Base-by-base conservation (phyloP, 2,888 invertebrate species). In the Brachynemurus nebulosus region DNA sequence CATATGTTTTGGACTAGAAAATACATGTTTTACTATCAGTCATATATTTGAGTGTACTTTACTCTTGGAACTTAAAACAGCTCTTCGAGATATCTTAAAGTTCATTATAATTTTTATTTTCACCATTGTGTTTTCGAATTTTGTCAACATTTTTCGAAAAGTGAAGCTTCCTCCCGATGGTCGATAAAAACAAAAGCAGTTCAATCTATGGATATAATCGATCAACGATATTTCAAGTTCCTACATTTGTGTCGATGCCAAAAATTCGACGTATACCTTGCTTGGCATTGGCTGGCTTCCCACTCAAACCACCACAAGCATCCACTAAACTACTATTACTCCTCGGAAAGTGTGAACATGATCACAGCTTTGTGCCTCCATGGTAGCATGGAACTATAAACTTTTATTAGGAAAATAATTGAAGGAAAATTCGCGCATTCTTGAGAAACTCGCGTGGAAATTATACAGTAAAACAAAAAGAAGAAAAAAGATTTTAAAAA, bases 321-420 rank as follows among this genome's bases (percentile, higher is more conserved):
- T 17, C 35, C 18, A 18, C 35, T 9, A 20, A 42, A 42, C 34
- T 42, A 20, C 21, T 42, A 2, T 17, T 42, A 9, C 16, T 42
- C 16, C 25, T 42, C 18, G 42, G 42, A 21, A 34, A 25, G 16
- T 60, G 58, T 47, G 59, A 58, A 42, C 59, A 60, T 51, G 60
- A 62, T 45, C 59, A 62, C 54, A 60, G 59, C 50, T 62, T 62
- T 44, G 59, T 62, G 42, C 62, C 61, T 27, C 61, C 63, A 40
- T 57, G 61, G 59, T 62, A 63, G 55, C 48, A 46, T 35, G 16
- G n/a, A n/a, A n/a, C n/a, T n/a, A n/a, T n/a, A n/a, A n/a, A n/a
- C n/a, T n/a, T n/a, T n/a, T n/a, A n/a, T n/a, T n/a, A n/a, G n/a
- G n/a, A n/a, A n/a, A n/a, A n/a, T n/a, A n/a, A n/a, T n/a, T n/a